A percentile compares a stretch with the other conserved stretches of the same genome.
phyloP scores from a whole-genome alignment of 2,888 invertebrate species.

The Apoda limacodes region DNA sequence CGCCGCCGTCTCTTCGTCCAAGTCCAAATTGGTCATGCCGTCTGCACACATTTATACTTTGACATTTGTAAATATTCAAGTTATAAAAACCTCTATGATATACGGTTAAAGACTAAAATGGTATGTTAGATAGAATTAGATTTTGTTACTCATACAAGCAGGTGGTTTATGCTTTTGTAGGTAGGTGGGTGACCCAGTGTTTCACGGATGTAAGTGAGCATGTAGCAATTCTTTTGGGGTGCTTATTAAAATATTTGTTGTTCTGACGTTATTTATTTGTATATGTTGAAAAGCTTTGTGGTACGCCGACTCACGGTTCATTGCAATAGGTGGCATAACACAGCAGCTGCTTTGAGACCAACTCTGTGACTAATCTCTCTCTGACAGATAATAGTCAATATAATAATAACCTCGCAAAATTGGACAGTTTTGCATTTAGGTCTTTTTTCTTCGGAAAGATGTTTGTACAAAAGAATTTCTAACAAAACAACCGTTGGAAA shows the following conservation, averaged over 20 bases:
- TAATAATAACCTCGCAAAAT: constrained; percentile 33
- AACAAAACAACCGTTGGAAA: too few relatives aligned
- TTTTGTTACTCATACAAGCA: constrained; percentile 26
- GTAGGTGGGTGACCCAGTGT: constrained; percentile 26
- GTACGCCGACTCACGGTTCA: constrained; percentile 38
- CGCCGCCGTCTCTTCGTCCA: constrained; percentile 39
- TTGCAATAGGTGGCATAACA: too few relatives aligned
- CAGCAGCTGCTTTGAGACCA: constrained; percentile 47
- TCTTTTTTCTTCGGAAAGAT: too few relatives aligned
- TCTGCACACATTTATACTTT: constrained; percentile 35
- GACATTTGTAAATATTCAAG: constrained; percentile 17
- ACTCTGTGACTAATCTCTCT: constrained; percentile 54
- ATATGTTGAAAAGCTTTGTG: constrained; percentile 54
- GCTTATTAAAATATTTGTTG: constrained; percentile 70
- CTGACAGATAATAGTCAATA: constrained; percentile 38
- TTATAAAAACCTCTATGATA: constrained; percentile 22
- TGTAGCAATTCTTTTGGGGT: constrained; percentile 59
- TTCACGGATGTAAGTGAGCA: constrained; percentile 54
- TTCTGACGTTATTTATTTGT: constrained; percentile 66
- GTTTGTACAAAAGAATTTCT: too few relatives aligned
- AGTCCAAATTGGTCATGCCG: constrained; percentile 59
- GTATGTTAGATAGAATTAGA: constrained; percentile 11
- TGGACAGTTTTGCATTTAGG: too few relatives aligned
- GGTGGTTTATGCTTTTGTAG: constrained; percentile 40
- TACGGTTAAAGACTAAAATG: constrained; percentile 16